Evolutionary conservation across 2,113 vertebrate species (phyloP), one percentile per base, ranked within the genome.

Genomic region (Pardalotus punctatus): DNA sequence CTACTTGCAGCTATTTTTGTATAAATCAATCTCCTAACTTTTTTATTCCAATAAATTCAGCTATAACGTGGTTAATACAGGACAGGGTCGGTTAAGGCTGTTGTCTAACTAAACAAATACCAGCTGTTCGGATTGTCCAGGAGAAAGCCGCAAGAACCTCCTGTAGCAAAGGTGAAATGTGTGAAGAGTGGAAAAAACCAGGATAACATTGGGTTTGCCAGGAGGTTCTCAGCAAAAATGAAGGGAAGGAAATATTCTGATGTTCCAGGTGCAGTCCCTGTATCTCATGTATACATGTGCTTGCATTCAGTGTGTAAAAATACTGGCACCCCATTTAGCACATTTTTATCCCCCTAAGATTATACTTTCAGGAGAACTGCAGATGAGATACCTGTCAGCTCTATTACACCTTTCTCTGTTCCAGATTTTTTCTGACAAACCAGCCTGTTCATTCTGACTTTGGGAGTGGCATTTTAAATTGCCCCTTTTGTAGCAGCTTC

Each of bases 41-140:
- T 42, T 92, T 90, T 54, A 66, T 88, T 92, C n/a, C 57, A 67
- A n/a, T 51, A 74, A 88, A 36, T 62, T n/a, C 42, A 53, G 28
- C 38, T 73, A 7, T 64, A 56, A 69, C 2, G 5, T 72, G 69
- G 36, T 57, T 86, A 40, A 45, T 57, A 7, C 2, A 70, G 51
- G 51, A 57, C 7, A 7, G n/a, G 65, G 56, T 40, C 56, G 54
- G 33, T 81, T 81, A 42, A 80, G n/a, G 40, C 54, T 76, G 29
- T 48, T 77, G 67, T 81, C 40, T 69, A 10, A 35, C 38, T 51
- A 27, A 51, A 38, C 27, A 79, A 77, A 14, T 36, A 19, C 4
- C 50, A 42, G 16, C 81, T 70, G 19, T 57, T 45, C 15, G 47
- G 24, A 19, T 47, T 31, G 29, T 61, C 50, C n/a, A 20, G 69